Percentiles rank a stretch among this genome's conserved stretches.
Conservation (phyloP, 2,113 vertebrate species). For the Diglossa brunneiventris region DNA sequence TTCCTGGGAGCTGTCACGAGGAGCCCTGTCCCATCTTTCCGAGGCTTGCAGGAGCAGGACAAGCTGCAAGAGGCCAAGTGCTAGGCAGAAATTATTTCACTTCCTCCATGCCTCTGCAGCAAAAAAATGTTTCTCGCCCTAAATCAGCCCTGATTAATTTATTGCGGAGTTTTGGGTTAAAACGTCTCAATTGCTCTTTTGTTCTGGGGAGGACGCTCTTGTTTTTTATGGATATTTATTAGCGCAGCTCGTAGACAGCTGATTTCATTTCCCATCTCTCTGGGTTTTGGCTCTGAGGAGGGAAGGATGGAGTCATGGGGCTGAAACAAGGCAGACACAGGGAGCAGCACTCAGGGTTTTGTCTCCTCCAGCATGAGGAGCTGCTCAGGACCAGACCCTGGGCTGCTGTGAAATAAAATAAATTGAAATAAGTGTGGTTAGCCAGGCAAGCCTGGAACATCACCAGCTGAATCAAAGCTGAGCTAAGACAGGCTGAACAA, state of each 20-base stretch:
- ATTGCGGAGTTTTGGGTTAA: conserved; percentile 26
- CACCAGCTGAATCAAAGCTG: not conserved
- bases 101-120: not conserved
- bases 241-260: not conserved
- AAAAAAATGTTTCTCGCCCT: not conserved
- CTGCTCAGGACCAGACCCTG: not conserved
- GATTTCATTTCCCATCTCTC: conserved; percentile 38
- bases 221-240: conserved; percentile 43
- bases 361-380: not conserved
- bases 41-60: not conserved
- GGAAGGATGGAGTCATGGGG: conserved; percentile 34
- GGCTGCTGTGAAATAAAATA: not conserved
- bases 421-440: not conserved
- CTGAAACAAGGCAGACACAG: not conserved
- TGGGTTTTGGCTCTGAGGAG: conserved; percentile 1
- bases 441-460: not conserved
- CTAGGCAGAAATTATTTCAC: conserved; percentile 46
- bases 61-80: conserved; percentile 1
- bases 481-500: not conserved
- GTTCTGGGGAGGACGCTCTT: not conserved
- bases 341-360: not conserved
- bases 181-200: conserved; percentile 23
- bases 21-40: conserved; percentile 14
- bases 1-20: conserved; percentile 38
- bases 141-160: conserved; percentile 44